Evolutionary conservation across 1,140 invertebrate genomes (phyloP).

Genomic region (Prorops nasuta): DNA sequence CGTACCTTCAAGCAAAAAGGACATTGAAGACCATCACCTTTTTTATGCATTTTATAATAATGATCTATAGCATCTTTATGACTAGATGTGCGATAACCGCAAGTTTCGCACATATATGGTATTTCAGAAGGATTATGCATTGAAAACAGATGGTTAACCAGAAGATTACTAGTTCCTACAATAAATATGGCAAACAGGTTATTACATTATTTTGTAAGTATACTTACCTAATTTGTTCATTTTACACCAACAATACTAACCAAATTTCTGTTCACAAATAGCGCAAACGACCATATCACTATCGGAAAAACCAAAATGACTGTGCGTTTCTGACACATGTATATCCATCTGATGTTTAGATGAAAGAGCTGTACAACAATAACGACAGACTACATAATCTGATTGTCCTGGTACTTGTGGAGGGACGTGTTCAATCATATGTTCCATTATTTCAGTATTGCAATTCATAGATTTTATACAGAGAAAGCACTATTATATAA

Average conservation of each 20-base stretch:
- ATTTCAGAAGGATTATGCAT: constrained; percentile 74
- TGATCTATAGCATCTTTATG: constrained; percentile 74
- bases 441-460: constrained; percentile 65
- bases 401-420: constrained; percentile 45
- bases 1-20: constrained; percentile 71
- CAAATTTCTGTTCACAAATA: constrained; percentile 66
- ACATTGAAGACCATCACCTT: constrained; percentile 65
- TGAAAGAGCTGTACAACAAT: constrained; percentile 51
- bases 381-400: constrained; percentile 46
- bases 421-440: constrained; percentile 67
- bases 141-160: constrained; percentile 74
- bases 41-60: constrained; percentile 66
- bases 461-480: constrained; percentile 60
- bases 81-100: constrained; percentile 71
- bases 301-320: constrained; percentile 47
- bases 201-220: neutral
- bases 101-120: constrained; percentile 75
- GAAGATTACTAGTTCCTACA: constrained; percentile 46
- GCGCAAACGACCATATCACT: constrained; percentile 62
- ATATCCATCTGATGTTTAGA: constrained; percentile 47
- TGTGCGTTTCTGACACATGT: constrained; percentile 49
- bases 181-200: constrained; percentile 1
- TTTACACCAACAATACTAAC: constrained; percentile 22
- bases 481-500: constrained; percentile 57
- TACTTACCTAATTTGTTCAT: neutral